Percentiles rank a stretch among this genome's conserved stretches.
phyloP scores from a whole-genome alignment of 2,888 invertebrate genomes.

The Dryocosmus kuriphilus region DNA sequence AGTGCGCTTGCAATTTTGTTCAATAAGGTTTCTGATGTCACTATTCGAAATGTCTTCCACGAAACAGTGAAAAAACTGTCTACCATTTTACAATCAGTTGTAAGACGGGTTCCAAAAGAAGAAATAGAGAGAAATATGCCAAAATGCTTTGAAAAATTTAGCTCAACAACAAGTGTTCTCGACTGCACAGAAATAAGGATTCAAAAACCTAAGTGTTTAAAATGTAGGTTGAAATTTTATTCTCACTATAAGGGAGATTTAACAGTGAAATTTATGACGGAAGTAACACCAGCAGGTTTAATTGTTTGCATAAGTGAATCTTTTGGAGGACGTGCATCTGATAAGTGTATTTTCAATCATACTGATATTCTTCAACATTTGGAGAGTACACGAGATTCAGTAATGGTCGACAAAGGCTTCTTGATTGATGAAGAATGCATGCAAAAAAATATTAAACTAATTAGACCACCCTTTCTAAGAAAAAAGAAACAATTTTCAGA shows the following conservation, averaged over 20 bases:
- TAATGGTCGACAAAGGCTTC: constrained; percentile 59
- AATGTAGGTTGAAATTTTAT: constrained; percentile 56
- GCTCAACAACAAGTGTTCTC: constrained; percentile 56
- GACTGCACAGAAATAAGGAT: constrained; percentile 62
- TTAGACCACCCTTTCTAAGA: constrained; percentile 52
- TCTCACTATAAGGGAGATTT: constrained; percentile 59
- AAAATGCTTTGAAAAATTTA: constrained; percentile 59
- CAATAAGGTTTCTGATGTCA: constrained; percentile 35
- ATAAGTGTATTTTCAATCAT: constrained; percentile 56
- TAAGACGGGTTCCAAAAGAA: constrained; percentile 46
- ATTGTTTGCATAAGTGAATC: constrained; percentile 59
- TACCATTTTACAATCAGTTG: constrained; percentile 43
- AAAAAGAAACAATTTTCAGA: constrained; percentile 48
- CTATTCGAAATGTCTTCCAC: constrained; percentile 43
- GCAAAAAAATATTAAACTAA: constrained; percentile 43
- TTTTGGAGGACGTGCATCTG: constrained; percentile 60
- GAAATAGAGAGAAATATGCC: constrained; percentile 60
- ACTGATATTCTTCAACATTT: constrained; percentile 42
- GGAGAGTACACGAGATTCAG: constrained; percentile 50
- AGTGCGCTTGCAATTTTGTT: constrained; percentile 42
- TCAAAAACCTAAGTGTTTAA: constrained; percentile 57
- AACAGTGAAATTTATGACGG: constrained; percentile 61
- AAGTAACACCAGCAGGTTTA: constrained; percentile 62
- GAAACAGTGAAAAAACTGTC: constrained; percentile 46
- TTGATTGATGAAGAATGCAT: constrained; percentile 49